These are phyloP conservation scores for Gadus chalcogrammus DNA, from an alignment of 2,113 vertebrate genomes.

Conservation along the genomic window DNA sequence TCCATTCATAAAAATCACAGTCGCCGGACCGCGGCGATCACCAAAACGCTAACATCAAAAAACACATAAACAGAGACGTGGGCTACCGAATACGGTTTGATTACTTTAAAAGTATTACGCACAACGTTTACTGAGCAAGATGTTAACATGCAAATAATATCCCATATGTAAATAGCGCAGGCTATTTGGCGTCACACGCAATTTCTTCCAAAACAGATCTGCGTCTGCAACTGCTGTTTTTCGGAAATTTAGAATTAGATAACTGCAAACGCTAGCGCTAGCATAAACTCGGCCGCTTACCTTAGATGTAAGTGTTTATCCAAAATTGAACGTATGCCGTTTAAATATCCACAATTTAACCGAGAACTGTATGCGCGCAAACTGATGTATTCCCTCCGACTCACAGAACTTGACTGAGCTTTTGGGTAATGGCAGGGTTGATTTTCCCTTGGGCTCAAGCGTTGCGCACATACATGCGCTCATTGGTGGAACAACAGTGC, in stretches of 20 bases:
- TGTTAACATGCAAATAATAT: no score
- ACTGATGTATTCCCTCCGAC: slow-evolving; percentile 41
- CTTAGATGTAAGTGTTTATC: slow-evolving; percentile 27
- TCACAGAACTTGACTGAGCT: slow-evolving; percentile 74
- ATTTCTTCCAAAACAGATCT: slow-evolving; percentile 7
- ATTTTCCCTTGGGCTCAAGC: slow-evolving; percentile 53
- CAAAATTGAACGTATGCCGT: slow-evolving; percentile 10
- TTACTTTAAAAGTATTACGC: neutral
- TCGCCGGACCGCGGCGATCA: slow-evolving; percentile 28
- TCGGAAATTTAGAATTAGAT: slow-evolving; percentile 17
- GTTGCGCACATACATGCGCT: slow-evolving; percentile 13
- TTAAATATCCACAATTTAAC: slow-evolving; percentile 55
- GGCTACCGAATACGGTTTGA: neutral
- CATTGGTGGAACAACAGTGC: slow-evolving; percentile 53
- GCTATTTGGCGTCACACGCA: no score
- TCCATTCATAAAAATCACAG: slow-evolving; percentile 71
- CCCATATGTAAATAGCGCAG: no score
- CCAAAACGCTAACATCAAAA: slow-evolving; percentile 7
- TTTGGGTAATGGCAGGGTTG: slow-evolving; percentile 56
- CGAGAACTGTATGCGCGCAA: neutral
- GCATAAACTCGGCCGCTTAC: slow-evolving; percentile 39
- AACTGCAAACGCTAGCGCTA: neutral
- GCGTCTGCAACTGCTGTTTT: slow-evolving; percentile 31
- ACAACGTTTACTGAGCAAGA: no score
- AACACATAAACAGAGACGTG: slow-evolving; percentile 17